phyloP scores from a whole-genome alignment of 2,888 invertebrate genomes.

The Eilema depressum region DNA sequence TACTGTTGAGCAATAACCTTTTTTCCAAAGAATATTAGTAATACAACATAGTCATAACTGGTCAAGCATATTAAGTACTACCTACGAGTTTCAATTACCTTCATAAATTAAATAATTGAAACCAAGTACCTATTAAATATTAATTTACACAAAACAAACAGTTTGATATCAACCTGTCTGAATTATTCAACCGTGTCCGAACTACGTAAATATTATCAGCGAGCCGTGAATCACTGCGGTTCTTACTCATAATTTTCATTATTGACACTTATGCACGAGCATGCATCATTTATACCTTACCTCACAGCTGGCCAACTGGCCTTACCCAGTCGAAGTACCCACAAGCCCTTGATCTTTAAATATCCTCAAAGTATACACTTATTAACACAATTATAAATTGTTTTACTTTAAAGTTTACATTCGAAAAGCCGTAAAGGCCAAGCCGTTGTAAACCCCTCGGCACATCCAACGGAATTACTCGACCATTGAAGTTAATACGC shows the following conservation, averaged over 20 bases:
- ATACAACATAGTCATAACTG: background rate
- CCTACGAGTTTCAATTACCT: background rate
- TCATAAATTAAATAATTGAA: background rate
- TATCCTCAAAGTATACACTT: constrained; percentile 63
- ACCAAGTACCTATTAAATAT: too few species aligned
- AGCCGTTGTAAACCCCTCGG: constrained; percentile 42
- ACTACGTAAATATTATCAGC: constrained; percentile 42
- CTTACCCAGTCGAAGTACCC: constrained; percentile 37
- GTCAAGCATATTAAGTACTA: background rate
- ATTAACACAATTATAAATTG: constrained; percentile 53
- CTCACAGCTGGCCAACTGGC: constrained; percentile 30
- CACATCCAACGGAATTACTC: constrained; percentile 31
- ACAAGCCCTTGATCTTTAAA: constrained; percentile 71
- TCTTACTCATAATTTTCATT: constrained; percentile 60
- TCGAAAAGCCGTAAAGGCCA: constrained; percentile 50
- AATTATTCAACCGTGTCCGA: constrained; percentile 40
- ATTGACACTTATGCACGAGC: constrained; percentile 35
- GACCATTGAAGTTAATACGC: constrained; percentile 43
- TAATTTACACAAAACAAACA: constrained; percentile 27
- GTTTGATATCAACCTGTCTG: constrained; percentile 26
- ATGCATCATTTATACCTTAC: constrained; percentile 23
- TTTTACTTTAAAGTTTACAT: constrained; percentile 40
- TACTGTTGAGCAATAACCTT: background rate
- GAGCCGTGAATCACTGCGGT: constrained; percentile 65
- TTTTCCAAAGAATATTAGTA: background rate